Evolutionary conservation across 2,888 invertebrate genomes (phyloP).

Genomic region (Stenolophus ochropezus): DNA sequence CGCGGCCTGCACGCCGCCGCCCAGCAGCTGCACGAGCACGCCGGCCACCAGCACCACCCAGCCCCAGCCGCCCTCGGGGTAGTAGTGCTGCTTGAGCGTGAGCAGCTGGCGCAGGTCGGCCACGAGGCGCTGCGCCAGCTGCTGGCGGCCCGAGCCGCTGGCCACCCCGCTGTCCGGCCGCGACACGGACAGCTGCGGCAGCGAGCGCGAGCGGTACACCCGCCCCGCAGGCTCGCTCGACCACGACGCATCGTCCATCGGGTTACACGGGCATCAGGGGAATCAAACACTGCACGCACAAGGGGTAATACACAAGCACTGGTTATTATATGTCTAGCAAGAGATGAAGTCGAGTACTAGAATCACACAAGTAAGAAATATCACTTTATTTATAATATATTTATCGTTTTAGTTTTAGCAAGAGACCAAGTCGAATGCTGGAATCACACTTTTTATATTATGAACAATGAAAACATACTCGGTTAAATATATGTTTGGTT

Average conservation of each 20-base stretch:
- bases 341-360: too few species aligned
- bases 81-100: conserved; percentile 86
- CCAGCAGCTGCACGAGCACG: conserved; percentile 83
- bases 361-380: too few species aligned
- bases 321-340: too few species aligned
- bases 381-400: too few species aligned
- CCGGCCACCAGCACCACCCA: conserved; percentile 86
- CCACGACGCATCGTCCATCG: conserved; percentile 61
- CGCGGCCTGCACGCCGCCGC: conserved; percentile 85
- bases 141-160: conserved; percentile 71
- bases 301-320: too few species aligned
- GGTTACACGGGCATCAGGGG: too few species aligned
- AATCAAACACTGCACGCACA: too few species aligned
- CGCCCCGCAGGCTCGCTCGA: conserved; percentile 66
- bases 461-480: too few species aligned
- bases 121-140: conserved; percentile 75
- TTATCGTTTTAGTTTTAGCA: too few species aligned
- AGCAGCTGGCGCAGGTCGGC: conserved; percentile 77
- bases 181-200: conserved; percentile 79
- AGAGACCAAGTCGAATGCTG: too few species aligned
- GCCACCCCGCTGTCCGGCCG: conserved; percentile 76
- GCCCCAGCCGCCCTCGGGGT: conserved; percentile 92
- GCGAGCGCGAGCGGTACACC: conserved; percentile 80
- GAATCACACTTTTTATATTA: too few species aligned
- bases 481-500: too few species aligned